Evolutionary conservation across 2,888 invertebrate species (phyloP).

Genomic region (Papilio gigon): DNA sequence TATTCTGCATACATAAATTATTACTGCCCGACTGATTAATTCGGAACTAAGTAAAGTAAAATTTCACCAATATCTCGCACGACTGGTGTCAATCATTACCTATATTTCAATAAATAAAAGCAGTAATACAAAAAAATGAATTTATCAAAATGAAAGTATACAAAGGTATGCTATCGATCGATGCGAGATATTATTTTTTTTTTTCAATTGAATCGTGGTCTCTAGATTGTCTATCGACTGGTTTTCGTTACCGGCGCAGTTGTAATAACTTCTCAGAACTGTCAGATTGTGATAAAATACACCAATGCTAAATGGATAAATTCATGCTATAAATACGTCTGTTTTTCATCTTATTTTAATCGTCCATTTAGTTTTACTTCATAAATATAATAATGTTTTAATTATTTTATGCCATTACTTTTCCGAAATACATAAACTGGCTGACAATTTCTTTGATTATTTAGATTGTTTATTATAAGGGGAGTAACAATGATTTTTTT

Average conservation of each 20-base stretch:
- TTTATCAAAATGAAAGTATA: constrained; percentile 35
- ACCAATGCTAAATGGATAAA: constrained; percentile 25
- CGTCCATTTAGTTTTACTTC: neutral
- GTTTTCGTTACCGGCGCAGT: constrained; percentile 59
- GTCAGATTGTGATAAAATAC: constrained; percentile 37
- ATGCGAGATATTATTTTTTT: constrained; percentile 59
- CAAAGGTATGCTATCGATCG: constrained; percentile 52
- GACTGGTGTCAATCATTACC: too few species aligned
- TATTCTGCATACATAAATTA: too few species aligned
- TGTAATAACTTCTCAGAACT: constrained; percentile 49
- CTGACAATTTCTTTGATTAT: too few species aligned
- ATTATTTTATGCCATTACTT: neutral
- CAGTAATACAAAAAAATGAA: neutral
- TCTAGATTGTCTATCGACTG: constrained; percentile 66
- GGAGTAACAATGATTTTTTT: too few species aligned
- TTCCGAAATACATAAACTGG: neutral
- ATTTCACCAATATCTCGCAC: too few species aligned
- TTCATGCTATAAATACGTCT: constrained; percentile 1
- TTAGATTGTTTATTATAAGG: too few species aligned
- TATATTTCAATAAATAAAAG: neutral
- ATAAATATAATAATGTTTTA: neutral
- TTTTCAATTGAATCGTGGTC: constrained; percentile 62
- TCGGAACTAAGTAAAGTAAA: too few species aligned
- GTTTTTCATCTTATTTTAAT: constrained; percentile 11
- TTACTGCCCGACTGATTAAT: too few species aligned